Conservation (phyloP, 1,140 invertebrate genomes). For the Bombus difficillimus region DNA sequence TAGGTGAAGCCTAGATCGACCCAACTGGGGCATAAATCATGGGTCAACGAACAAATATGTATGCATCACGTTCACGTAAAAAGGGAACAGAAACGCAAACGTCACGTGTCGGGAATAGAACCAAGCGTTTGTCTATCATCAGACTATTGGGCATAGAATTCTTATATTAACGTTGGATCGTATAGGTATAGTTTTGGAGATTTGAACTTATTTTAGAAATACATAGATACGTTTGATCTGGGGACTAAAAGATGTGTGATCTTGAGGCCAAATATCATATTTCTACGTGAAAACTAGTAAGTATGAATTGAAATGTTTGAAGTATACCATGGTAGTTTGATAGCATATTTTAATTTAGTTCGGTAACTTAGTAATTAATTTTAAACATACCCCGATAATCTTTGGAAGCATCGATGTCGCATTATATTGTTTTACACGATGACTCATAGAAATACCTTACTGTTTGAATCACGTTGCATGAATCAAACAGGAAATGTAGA, state of each 20-base stretch:
- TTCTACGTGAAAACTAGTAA: neutral
- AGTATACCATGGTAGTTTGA: too few relatives aligned
- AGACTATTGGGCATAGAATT: neutral
- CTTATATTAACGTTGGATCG: neutral
- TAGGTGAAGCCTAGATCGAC: constrained; percentile 10
- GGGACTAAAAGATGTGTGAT: neutral
- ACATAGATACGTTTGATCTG: neutral
- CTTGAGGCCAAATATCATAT: fast-evolving
- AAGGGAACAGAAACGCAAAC: constrained; percentile 12
- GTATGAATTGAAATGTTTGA: neutral
- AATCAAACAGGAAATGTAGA: too few relatives aligned
- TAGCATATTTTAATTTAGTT: neutral
- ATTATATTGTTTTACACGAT: too few relatives aligned
- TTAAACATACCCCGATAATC: neutral
- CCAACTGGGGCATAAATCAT: constrained; percentile 28
- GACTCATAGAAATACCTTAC: too few relatives aligned
- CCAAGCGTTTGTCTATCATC: neutral
- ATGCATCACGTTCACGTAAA: constrained; percentile 31
- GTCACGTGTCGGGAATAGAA: constrained; percentile 29
- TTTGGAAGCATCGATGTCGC: neutral
- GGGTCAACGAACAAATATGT: constrained; percentile 39
- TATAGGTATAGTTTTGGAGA: neutral
- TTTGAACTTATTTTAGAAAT: neutral
- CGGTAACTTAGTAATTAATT: neutral
- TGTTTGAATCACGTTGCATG: too few relatives aligned